A percentile compares a stretch with the other conserved stretches of the same genome.
Conservation (phyloP, 2,888 invertebrate species). For the Tubiluchus corallicola region DNA sequence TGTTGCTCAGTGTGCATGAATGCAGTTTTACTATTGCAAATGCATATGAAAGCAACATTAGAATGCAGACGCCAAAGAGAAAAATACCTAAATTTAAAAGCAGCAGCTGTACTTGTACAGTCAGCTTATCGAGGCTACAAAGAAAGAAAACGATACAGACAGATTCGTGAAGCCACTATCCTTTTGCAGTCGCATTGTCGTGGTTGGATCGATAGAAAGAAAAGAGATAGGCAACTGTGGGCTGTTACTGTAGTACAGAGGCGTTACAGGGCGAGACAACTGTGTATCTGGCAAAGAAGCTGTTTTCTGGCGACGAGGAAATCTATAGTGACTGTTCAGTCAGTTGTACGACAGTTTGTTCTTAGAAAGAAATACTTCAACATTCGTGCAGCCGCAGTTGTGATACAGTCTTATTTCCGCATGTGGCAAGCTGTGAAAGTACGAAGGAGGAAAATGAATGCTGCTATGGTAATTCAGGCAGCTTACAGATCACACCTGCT, state of each 20-base stretch:
- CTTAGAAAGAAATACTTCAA: background rate
- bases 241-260: background rate
- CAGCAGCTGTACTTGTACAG: slow-evolving; percentile 13
- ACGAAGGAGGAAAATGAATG: background rate
- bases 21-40: background rate
- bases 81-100: slow-evolving; percentile 8
- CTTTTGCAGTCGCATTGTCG: slow-evolving; percentile 16
- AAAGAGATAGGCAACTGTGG: background rate
- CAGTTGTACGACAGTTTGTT: background rate
- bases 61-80: slow-evolving; percentile 9
- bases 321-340: background rate
- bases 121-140: slow-evolving; percentile 8
- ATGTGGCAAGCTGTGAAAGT: slow-evolving; percentile 12
- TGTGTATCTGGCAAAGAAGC: background rate
- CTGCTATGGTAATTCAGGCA: slow-evolving; percentile 12
- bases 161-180: slow-evolving; percentile 13
- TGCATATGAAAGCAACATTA: background rate
- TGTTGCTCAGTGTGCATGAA: background rate
- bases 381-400: slow-evolving; percentile 11
- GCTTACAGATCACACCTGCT: slow-evolving; percentile 11
- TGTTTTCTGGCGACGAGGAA: background rate
- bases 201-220: slow-evolving; percentile 11
- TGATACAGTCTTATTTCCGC: slow-evolving; percentile 13
- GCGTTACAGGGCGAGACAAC: background rate
- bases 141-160: slow-evolving; percentile 5